phyloP scores from a whole-genome alignment of 23 tunicate species.

The Botrylloides violaceus region DNA sequence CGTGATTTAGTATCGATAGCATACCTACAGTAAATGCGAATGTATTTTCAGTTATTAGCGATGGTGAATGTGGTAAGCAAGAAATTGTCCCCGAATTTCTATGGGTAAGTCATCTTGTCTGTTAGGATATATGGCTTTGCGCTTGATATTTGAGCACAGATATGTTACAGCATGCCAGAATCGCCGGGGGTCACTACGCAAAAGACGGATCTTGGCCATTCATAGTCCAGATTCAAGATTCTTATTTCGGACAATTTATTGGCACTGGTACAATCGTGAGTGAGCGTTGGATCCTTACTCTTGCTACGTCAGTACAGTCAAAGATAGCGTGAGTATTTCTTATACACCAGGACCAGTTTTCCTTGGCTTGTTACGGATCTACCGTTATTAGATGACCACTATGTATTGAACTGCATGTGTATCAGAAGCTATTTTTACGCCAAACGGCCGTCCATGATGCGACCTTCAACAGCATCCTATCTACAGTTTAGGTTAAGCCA shows the following conservation, averaged over 20 bases:
- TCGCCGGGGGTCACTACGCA: conserved; percentile 11
- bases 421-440: no score
- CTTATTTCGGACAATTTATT: neutral
- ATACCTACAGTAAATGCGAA: no score
- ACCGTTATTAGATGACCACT: no score
- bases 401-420: no score
- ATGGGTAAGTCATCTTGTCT: conserved; percentile 18
- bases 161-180: neutral
- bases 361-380: no score
- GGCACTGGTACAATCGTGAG: conserved; percentile 9
- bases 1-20: no score
- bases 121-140: neutral
- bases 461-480: no score
- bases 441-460: no score
- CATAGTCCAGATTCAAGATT: neutral
- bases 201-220: conserved; percentile 16
- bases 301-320: neutral
- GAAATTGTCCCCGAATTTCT: conserved; percentile 11
- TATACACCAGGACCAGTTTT: no score
- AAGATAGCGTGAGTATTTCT: neutral
- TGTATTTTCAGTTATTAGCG: neutral
- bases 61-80: conserved; percentile 13
- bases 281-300: neutral
- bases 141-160: neutral
- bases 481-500: no score